Conservation (phyloP, 92 coral and sea anemone genomes). For the Plumapathes pennacea region DNA sequence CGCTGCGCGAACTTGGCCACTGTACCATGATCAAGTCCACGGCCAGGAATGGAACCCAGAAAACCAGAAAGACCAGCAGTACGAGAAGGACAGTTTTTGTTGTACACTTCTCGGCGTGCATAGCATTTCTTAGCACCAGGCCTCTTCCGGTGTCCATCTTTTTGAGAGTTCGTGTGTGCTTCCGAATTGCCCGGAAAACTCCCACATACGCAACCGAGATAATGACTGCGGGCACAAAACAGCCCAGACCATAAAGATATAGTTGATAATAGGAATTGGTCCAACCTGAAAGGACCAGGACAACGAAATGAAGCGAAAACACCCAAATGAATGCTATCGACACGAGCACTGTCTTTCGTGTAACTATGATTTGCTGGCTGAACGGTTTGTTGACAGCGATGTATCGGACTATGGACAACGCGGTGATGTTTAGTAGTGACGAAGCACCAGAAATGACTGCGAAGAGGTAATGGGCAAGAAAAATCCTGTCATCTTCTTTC, state of each 20-base stretch:
- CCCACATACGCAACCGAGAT: slow-evolving; percentile 48
- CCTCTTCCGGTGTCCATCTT: slow-evolving; percentile 15
- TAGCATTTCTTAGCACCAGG: slow-evolving; percentile 20
- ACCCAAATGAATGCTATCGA: slow-evolving; percentile 54
- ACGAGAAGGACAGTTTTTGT: slow-evolving; percentile 70
- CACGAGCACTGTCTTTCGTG: slow-evolving; percentile 19
- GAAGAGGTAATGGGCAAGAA: slow-evolving; percentile 62
- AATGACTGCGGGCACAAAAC: slow-evolving; percentile 41
- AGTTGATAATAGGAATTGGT: slow-evolving; percentile 48
- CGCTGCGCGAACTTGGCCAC: slow-evolving; percentile 37
- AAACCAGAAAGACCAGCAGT: slow-evolving; percentile 34
- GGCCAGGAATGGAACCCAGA: slow-evolving; percentile 68
- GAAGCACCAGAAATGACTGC: slow-evolving; percentile 74
- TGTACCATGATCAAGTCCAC: slow-evolving; percentile 69
- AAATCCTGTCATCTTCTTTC: slow-evolving; percentile 35
- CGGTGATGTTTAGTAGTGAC: slow-evolving; percentile 64
- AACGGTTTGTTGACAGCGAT: slow-evolving; percentile 64
- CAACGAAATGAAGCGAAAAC: slow-evolving; percentile 40
- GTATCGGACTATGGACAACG: slow-evolving; percentile 67
- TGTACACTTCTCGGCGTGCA: slow-evolving; percentile 57
- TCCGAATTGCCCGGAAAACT: slow-evolving; percentile 44
- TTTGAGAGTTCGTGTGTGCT: slow-evolving; percentile 30
- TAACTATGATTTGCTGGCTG: slow-evolving; percentile 47
- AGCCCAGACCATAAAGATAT: slow-evolving; percentile 64
- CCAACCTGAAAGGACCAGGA: slow-evolving; percentile 70